These are phyloP conservation scores for Zootoca vivipara DNA, from an alignment of 2,113 vertebrate species.

Conservation along the genomic window DNA sequence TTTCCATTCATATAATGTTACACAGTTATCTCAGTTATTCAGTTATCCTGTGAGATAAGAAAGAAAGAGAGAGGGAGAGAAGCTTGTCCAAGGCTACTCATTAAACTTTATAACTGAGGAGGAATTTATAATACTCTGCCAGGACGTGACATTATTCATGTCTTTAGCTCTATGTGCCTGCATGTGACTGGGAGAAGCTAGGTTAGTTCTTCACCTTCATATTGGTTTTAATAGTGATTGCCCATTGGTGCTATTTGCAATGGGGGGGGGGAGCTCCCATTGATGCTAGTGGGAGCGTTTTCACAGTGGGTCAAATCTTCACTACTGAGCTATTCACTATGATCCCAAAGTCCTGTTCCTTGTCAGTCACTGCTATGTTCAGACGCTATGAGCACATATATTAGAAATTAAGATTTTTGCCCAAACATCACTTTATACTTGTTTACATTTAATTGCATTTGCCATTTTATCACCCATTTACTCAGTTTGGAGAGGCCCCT, in stretches of 20 bases:
- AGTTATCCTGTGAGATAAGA: neutral
- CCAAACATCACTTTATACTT: too few relatives aligned
- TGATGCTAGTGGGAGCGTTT: neutral
- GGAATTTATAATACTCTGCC: neutral
- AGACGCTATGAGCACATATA: too few relatives aligned
- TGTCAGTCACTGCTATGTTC: too few relatives aligned
- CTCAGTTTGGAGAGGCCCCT: too few relatives aligned
- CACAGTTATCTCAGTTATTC: neutral
- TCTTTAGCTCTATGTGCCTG: neutral
- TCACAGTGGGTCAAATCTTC: too few relatives aligned
- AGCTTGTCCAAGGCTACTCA: neutral
- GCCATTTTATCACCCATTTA: too few relatives aligned
- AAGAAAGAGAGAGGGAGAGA: neutral
- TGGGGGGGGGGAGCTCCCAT: neutral
- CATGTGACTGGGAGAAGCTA: neutral
- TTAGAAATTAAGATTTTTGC: too few relatives aligned
- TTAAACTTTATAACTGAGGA: neutral
- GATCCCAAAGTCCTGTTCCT: too few relatives aligned
- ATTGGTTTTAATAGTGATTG: neutral
- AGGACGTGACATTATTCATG: neutral
- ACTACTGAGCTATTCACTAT: too few relatives aligned
- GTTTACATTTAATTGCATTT: too few relatives aligned
- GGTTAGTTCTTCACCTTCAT: neutral
- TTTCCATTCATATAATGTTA: neutral
- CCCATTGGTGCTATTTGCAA: neutral